Evolutionary conservation across 2,888 invertebrate species (phyloP).

Genomic region (Andrena dorsata): DNA sequence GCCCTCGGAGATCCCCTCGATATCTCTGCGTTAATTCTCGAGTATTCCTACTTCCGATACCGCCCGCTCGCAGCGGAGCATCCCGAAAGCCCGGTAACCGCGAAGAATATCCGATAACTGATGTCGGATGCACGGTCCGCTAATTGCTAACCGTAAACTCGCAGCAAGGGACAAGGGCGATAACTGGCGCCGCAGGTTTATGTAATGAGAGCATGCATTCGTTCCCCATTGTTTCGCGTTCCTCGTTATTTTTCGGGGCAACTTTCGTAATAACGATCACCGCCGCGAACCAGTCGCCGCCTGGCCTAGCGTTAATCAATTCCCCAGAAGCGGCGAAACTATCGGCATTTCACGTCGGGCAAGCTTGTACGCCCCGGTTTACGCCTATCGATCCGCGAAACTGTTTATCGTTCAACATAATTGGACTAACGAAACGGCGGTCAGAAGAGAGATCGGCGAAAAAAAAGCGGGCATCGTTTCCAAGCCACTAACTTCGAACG

Average conservation of each 20-base stretch:
- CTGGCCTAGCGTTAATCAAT: constrained; percentile 48
- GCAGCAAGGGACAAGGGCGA: neutral
- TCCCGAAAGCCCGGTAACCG: neutral
- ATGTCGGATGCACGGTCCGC: constrained; percentile 25
- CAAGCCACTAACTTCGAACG: constrained; percentile 61
- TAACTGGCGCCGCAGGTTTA: constrained; percentile 28
- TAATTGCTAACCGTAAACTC: constrained; percentile 46
- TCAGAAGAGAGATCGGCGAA: constrained; percentile 16
- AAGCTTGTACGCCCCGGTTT: neutral
- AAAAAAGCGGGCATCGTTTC: constrained; percentile 67
- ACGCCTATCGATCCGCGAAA: constrained; percentile 12
- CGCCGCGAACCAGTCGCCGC: constrained; percentile 35
- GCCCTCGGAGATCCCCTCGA: too few relatives aligned
- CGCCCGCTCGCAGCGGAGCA: neutral
- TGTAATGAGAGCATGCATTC: constrained; percentile 41
- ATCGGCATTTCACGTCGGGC: constrained; percentile 29
- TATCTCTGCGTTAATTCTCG: neutral
- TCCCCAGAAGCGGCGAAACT: constrained; percentile 21
- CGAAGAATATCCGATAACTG: constrained; percentile 43
- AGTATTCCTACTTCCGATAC: neutral
- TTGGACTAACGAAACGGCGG: constrained; percentile 65
- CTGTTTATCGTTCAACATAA: constrained; percentile 59
- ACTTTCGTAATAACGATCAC: constrained; percentile 61
- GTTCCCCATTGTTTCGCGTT: neutral
- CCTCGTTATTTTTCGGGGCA: constrained; percentile 51